Conservation (phyloP, 1,140 invertebrate species). For the Drosophila kurseongensis region DNA sequence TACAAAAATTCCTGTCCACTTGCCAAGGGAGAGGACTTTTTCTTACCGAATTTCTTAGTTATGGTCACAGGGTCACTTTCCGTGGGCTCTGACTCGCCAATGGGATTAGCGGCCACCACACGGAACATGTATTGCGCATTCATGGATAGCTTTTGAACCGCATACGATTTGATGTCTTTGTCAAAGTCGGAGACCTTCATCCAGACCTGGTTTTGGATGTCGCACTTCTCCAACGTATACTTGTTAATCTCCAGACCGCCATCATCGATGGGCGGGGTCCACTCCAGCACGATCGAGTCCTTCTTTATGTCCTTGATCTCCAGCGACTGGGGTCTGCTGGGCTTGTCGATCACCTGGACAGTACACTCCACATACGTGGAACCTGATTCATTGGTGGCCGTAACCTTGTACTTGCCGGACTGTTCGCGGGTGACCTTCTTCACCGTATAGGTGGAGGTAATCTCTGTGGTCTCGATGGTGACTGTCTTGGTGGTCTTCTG, state of each 20-base stretch:
- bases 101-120: slow-evolving; percentile 92
- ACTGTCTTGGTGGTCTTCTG: slow-evolving; percentile 86
- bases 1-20: too few relatives aligned
- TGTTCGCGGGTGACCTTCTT: slow-evolving; percentile 87
- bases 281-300: slow-evolving; percentile 90
- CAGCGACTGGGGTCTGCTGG: slow-evolving; percentile 91
- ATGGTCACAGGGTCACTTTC: slow-evolving; percentile 89
- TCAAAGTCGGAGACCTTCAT: slow-evolving; percentile 91
- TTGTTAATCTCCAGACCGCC: slow-evolving; percentile 91
- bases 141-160: slow-evolving; percentile 91
- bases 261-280: slow-evolving; percentile 92
- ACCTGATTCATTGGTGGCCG: slow-evolving; percentile 90
- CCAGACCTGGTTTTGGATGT: slow-evolving; percentile 89
- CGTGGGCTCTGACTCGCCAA: slow-evolving; percentile 91
- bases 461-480: slow-evolving; percentile 87
- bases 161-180: slow-evolving; percentile 89
- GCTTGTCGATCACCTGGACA: slow-evolving; percentile 94
- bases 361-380: slow-evolving; percentile 89
- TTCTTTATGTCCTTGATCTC: slow-evolving; percentile 90
- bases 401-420: slow-evolving; percentile 88
- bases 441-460: slow-evolving; percentile 87
- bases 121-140: slow-evolving; percentile 94
- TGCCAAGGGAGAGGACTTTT: not conserved
- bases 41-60: slow-evolving; percentile 87
- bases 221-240: slow-evolving; percentile 93